These are phyloP conservation scores for Leptarthrus brevirostris DNA, from an alignment of 2,888 invertebrate genomes.

Conservation along the genomic window DNA sequence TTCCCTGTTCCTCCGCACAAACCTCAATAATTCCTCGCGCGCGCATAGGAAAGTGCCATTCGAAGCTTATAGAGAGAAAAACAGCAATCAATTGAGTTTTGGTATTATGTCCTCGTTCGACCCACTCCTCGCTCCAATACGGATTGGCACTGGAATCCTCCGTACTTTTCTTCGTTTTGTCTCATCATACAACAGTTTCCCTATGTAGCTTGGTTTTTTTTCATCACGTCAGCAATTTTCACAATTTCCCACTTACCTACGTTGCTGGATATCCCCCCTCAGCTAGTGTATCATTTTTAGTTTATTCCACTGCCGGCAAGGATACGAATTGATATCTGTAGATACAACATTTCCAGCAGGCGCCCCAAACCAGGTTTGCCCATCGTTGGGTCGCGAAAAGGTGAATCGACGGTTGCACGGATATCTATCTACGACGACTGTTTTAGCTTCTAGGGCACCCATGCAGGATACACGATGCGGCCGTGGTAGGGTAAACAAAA, in stretches of 20 bases:
- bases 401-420: neutral
- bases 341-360: slow-evolving; percentile 43
- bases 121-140: neutral
- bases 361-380: neutral
- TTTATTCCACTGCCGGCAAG: slow-evolving; percentile 48
- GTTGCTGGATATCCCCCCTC: slow-evolving; percentile 29
- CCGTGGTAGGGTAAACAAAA: slow-evolving; percentile 42
- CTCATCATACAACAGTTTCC: slow-evolving; percentile 52
- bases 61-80: slow-evolving; percentile 50
- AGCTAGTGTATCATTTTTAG: slow-evolving; percentile 51
- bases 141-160: neutral
- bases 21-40: slow-evolving; percentile 48
- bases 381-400: slow-evolving; percentile 9
- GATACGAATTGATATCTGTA: slow-evolving; percentile 51
- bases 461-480: neutral
- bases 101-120: slow-evolving; percentile 37
- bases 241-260: slow-evolving; percentile 54
- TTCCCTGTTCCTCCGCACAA: slow-evolving; percentile 47
- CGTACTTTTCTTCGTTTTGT: slow-evolving; percentile 48
- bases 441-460: neutral
- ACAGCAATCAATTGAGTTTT: slow-evolving; percentile 53
- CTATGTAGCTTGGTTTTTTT: slow-evolving; percentile 53
- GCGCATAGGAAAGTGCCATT: slow-evolving; percentile 51
- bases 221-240: slow-evolving; percentile 58
- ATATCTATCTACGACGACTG: neutral